These are phyloP conservation scores for Phenganax marumi DNA, from an alignment of 92 coral and sea anemone genomes.

Conservation along the genomic window DNA sequence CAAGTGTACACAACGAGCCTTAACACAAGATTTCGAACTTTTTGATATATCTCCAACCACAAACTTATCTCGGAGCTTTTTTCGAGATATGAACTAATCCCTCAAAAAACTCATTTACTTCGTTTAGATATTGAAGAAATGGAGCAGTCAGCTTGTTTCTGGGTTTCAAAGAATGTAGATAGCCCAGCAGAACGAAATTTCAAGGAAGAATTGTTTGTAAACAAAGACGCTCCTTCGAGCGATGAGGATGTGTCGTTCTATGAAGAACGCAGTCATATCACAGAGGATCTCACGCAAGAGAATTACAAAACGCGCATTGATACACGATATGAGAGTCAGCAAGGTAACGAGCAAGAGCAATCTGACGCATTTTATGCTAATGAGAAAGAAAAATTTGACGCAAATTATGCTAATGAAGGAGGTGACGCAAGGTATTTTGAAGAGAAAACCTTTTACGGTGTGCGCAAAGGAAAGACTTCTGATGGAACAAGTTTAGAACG, in stretches of 20 bases:
- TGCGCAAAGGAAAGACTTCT: constrained; percentile 4
- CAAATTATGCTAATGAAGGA: background rate
- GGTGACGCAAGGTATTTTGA: constrained; percentile 20
- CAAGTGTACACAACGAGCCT: no score
- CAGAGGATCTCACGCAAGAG: background rate
- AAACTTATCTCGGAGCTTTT: no score
- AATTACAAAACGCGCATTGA: background rate
- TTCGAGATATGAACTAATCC: no score
- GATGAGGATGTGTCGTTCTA: constrained; percentile 12
- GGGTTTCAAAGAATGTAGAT: constrained; percentile 38
- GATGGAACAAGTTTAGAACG: constrained; percentile 14
- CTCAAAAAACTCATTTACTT: no score
- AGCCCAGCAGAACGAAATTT: constrained; percentile 15
- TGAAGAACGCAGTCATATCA: background rate
- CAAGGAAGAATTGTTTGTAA: constrained; percentile 39
- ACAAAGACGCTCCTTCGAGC: constrained; percentile 3
- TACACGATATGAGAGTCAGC: background rate
- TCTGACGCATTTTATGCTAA: background rate
- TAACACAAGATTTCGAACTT: no score
- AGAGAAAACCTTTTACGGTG: constrained; percentile 39
- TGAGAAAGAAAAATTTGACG: constrained; percentile 2
- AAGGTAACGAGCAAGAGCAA: background rate
- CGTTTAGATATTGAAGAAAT: constrained; percentile 24
- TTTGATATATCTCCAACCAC: no score
- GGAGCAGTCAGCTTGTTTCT: constrained; percentile 38